Conservation (phyloP, 92 coral and sea anemone species). For the Epizoanthus rinbou region DNA sequence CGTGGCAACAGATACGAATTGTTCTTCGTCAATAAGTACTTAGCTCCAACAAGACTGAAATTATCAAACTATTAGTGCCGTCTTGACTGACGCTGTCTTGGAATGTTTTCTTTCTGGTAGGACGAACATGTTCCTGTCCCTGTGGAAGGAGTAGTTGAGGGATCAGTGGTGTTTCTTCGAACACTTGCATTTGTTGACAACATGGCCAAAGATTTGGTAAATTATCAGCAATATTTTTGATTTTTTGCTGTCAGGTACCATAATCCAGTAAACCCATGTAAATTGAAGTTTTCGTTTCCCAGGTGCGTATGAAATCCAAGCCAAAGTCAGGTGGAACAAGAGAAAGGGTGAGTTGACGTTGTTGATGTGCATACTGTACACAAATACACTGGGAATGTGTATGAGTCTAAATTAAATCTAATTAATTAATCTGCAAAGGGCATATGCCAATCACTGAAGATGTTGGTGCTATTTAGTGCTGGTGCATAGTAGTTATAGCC, state of each 20-base stretch:
- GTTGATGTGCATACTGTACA: background rate
- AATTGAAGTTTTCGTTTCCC: background rate
- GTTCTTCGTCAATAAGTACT: background rate
- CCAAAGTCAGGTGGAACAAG: conserved; percentile 55
- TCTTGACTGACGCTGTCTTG: background rate
- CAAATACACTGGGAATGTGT: background rate
- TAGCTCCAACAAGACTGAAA: background rate
- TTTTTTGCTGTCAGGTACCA: too few relatives aligned
- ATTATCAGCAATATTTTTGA: background rate
- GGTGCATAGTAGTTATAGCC: too few relatives aligned
- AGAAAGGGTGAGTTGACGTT: conserved; percentile 63
- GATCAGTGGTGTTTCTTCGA: conserved; percentile 83
- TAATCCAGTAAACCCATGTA: background rate
- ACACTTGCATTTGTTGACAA: conserved; percentile 84
- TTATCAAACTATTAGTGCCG: background rate
- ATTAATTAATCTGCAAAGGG: background rate
- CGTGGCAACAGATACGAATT: background rate
- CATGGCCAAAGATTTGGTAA: conserved; percentile 96
- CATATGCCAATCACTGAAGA: too few relatives aligned
- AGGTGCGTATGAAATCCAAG: conserved; percentile 53
- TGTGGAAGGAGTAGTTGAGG: conserved; percentile 63
- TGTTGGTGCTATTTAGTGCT: too few relatives aligned
- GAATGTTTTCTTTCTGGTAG: conserved; percentile 45
- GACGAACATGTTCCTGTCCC: conserved; percentile 77
- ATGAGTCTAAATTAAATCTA: background rate